These are phyloP conservation scores for Formica exsecta DNA, from an alignment of 1,140 invertebrate species.

Conservation along the genomic window DNA sequence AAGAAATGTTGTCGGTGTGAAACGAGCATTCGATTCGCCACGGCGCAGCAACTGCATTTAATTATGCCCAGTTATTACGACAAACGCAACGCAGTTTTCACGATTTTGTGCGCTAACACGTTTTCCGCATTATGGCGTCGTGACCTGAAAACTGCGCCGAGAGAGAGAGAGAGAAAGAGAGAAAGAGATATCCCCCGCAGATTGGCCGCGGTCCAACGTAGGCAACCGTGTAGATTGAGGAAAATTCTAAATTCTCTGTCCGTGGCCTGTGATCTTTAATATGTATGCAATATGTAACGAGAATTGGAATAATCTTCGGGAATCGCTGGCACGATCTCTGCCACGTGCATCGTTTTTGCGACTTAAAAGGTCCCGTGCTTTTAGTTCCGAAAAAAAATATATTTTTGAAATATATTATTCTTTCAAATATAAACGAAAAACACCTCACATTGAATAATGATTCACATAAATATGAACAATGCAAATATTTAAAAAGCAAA, in stretches of 20 bases:
- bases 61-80: conserved; percentile 53
- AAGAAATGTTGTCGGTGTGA: neutral
- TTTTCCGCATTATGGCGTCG: conserved; percentile 57
- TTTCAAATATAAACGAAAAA: neutral
- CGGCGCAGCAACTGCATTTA: conserved; percentile 36
- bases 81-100: conserved; percentile 52
- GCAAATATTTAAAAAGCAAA: conserved; percentile 5
- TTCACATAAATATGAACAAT: neutral
- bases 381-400: neutral
- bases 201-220: conserved; percentile 52
- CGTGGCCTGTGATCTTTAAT: conserved; percentile 48
- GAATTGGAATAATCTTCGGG: conserved; percentile 56
- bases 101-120: conserved; percentile 57
- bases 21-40: conserved; percentile 28
- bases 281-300: conserved; percentile 47
- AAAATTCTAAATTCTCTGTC: conserved; percentile 49
- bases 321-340: conserved; percentile 40
- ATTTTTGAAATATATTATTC: neutral
- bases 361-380: conserved; percentile 26
- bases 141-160: conserved; percentile 48
- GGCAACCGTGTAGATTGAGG: conserved; percentile 43
- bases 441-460: neutral
- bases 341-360: conserved; percentile 16
- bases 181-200: neutral
- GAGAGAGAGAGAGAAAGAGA: too few species aligned